Percentiles rank a stretch among this genome's conserved stretches.
Evolutionary conservation across 2,113 vertebrate genomes (phyloP).

Genomic region (Gallinago jamesoni): DNA sequence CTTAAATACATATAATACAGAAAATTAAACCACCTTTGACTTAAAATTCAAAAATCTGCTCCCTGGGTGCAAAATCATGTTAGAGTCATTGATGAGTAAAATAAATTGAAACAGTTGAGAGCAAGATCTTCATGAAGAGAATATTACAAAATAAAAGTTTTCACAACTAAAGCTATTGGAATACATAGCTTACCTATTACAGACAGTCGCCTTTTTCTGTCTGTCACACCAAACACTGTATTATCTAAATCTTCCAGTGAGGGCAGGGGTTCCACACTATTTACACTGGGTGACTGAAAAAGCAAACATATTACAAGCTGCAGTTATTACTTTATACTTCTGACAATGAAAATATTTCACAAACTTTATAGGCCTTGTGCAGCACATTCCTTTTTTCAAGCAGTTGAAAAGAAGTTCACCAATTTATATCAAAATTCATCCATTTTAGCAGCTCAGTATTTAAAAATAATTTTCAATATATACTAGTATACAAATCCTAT

Average conservation of each 20-base stretch:
- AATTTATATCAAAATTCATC: neutral
- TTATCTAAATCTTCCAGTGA: constrained; percentile 92
- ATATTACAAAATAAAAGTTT: neutral
- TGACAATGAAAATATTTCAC: neutral
- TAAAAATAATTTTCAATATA: neutral
- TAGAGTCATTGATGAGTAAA: neutral
- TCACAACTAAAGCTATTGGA: neutral
- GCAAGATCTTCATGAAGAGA: neutral
- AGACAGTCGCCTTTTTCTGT: constrained; percentile 81
- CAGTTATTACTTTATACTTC: neutral
- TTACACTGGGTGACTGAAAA: constrained; percentile 74
- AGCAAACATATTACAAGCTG: neutral
- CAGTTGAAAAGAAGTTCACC: neutral
- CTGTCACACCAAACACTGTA: constrained; percentile 80
- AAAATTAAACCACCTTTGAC: neutral
- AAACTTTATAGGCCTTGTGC: neutral
- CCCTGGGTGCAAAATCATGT: accelerated
- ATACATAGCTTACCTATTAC: constrained; percentile 81
- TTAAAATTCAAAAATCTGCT: neutral
- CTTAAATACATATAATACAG: no score
- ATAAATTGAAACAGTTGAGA: neutral
- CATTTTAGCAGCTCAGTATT: neutral
- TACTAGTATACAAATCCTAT: neutral
- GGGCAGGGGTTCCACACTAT: constrained; percentile 83
- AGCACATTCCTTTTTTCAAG: neutral